Evolutionary conservation across 1,140 invertebrate genomes (phyloP), one percentile per base, ranked within the genome.

Genomic region (Melanaphis sacchari): DNA sequence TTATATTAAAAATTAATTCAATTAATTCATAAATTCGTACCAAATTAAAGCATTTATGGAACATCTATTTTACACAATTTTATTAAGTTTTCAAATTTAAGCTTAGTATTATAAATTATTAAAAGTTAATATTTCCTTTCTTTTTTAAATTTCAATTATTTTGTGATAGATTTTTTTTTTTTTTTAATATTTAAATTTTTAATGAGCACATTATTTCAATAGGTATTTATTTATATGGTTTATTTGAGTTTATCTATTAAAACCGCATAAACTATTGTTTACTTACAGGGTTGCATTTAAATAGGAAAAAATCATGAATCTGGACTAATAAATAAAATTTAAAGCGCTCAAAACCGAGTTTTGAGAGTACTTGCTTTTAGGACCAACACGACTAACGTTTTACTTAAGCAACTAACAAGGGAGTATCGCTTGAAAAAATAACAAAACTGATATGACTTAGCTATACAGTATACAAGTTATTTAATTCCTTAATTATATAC

Each of bases 1-100:
- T 76, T 76, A n/a, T n/a, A 76, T 76, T 76, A 76, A 76, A 76
- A n/a, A 76, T 76, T n/a, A 76, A 76, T 76, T 76, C 31, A 76
- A n/a, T 76, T 76, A 76, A 76, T 76, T n/a, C 15, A 76, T 18
- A 76, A 76, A 76, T 36, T n/a, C 1, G 59, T 76, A n/a, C 31
- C n/a, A 76, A 76, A 76, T 76, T 18, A 36, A 76, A 76, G 3
- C 5, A 5, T 76, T 76, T 76, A n/a, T 15, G n/a, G 4, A 76
- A 6, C 11, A 66, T 18, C 9, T 66, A 31, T 66, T 66, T 11
- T 76, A 5, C 6, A 76, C 31, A 76, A n/a, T 76, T 76, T 76
- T n/a, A n/a, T n/a, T n/a, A n/a, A n/a, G n/a, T 76, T 76, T 76
- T 76, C 1, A 18, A 66, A 66, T 66, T 18, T 76, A 76, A 36